These are phyloP conservation scores for Tolypeutes matacus DNA, from an alignment of 2,797 vertebrate species.

Conservation along the genomic window DNA sequence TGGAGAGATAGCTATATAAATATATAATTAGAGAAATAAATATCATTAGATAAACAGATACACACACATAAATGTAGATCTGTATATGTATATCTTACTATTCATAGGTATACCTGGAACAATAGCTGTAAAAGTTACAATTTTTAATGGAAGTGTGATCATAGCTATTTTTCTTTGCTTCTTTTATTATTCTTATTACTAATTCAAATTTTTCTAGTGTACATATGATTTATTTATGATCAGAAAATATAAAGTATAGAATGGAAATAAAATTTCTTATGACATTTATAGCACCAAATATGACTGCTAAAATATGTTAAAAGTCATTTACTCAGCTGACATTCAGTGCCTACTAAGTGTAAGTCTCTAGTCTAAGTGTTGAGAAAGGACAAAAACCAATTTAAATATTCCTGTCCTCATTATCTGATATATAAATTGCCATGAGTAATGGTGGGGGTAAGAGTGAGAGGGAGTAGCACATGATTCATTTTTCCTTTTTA, in stretches of 20 bases:
- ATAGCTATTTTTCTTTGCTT: constrained; percentile 9
- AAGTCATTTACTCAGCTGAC: neutral
- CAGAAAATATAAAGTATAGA: neutral
- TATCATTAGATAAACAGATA: neutral
- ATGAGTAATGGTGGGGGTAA: neutral
- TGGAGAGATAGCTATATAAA: neutral
- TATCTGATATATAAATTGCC: neutral
- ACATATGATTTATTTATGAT: constrained; percentile 1
- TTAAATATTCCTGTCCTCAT: neutral
- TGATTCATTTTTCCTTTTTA: constrained; percentile 26
- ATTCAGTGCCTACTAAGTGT: neutral
- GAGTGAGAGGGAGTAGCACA: neutral
- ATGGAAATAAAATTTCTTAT: neutral
- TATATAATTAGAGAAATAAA: neutral
- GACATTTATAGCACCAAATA: neutral
- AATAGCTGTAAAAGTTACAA: neutral
- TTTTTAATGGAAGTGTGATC: neutral
- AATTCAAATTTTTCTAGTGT: neutral
- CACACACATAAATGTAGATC: neutral
- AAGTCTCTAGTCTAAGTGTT: neutral
- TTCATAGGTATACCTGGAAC: neutral
- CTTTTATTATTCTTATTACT: neutral
- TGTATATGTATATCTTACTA: neutral
- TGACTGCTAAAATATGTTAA: neutral
- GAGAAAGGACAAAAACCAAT: neutral